Evolutionary conservation across 2,888 invertebrate species (phyloP), one percentile per base, ranked within the genome.

Genomic region (Lysandra bellargus): DNA sequence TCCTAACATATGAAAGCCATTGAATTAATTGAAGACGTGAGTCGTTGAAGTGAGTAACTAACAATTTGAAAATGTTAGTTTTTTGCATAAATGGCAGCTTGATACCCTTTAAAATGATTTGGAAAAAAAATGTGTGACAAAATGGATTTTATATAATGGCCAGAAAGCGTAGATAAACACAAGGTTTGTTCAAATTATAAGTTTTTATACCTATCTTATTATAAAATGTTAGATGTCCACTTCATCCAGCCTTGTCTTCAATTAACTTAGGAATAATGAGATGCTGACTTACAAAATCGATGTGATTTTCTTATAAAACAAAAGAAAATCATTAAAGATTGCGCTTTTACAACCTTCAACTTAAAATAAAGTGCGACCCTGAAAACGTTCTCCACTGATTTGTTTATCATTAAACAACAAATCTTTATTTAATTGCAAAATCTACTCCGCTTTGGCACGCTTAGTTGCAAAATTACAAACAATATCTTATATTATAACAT

Each of bases 401-500:
- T 17, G 17, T 69, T 69, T 9, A 33, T 17, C 30, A 64, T 30
- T 64, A 64, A 30, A 4, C 64, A 64, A 69, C 69, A 69, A 69
- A 33, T 69, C 1, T 69, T 30, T 33, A 69, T 30, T 23, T 57
- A 57, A 90, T 91, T 91, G 89, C 90, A 90, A 89, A 84, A 84
- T 86, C 84, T 84, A 84, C 85, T 87, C 82, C 85, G 86, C 92
- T 92, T 92, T 92, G 92, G 92, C 92, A 92, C 91, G 88, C 87
- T 85, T 83, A 85, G 83, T 85, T 88, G 72, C 72, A 76, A 49
- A 76, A 80, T 82, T 85, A 84, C 82, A 82, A 79, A 80, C 49
- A 61, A 78, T 79, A 57, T 44, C 78, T 53, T 78, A 17, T 53
- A 61, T 37, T 49, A 30, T 37, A 57, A 14, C 60, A 5, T 79